Conservation (phyloP, 1,140 invertebrate species). For the Hylyphantes graminicola region DNA sequence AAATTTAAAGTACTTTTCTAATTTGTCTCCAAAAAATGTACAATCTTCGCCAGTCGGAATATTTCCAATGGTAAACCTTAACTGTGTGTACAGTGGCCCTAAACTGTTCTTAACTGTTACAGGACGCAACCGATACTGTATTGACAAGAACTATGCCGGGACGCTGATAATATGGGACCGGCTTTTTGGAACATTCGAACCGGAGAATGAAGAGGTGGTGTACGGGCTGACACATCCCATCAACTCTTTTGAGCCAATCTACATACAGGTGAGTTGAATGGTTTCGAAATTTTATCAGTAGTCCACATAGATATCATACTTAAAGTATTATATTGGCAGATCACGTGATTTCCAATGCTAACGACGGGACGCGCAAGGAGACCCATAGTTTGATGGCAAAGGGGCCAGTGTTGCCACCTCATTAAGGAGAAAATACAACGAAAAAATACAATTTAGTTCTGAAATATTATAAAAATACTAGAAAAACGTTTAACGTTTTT, state of each 20-base stretch:
- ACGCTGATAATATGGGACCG: constrained; percentile 75
- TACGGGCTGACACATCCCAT: constrained; percentile 87
- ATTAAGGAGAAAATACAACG: no score
- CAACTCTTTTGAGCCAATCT: constrained; percentile 81
- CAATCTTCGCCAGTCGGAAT: background rate
- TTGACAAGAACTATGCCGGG: constrained; percentile 76
- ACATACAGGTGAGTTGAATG: constrained; percentile 64
- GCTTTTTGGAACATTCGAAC: constrained; percentile 72
- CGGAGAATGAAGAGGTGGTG: constrained; percentile 75
- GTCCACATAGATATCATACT: no score
- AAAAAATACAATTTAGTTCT: no score
- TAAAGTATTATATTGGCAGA: no score
- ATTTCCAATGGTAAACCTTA: background rate
- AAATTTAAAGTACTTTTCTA: no score
- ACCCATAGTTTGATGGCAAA: no score
- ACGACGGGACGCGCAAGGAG: no score
- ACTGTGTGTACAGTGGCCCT: background rate
- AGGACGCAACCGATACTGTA: constrained; percentile 74
- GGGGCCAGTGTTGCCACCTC: no score
- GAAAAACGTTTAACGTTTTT: no score
- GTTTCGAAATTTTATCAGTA: background rate
- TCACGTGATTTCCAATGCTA: no score
- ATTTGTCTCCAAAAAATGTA: background rate
- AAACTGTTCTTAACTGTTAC: background rate
- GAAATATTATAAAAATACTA: no score